Percentiles rank a stretch among this genome's conserved stretches.
phyloP scores from a whole-genome alignment of 2,888 invertebrate genomes.

The Litoditis marina region DNA sequence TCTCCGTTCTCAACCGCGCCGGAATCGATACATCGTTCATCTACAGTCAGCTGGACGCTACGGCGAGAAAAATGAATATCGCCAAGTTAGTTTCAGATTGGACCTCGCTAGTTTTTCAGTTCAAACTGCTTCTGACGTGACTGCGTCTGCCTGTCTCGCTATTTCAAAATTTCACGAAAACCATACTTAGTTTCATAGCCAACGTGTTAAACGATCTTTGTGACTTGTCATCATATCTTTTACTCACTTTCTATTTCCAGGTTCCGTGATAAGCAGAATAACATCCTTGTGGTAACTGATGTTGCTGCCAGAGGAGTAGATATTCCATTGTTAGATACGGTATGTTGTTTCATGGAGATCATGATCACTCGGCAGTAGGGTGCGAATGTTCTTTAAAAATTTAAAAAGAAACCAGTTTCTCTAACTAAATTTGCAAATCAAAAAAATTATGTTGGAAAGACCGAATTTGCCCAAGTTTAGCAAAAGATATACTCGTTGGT shows the following conservation, averaged over 20 bases:
- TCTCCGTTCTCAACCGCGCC: constrained; percentile 53
- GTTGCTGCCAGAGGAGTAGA: constrained; percentile 96
- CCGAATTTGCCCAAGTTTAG: too few relatives aligned
- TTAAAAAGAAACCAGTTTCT: too few relatives aligned
- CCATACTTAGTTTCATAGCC: background rate
- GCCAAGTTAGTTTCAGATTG: constrained; percentile 66
- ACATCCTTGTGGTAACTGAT: constrained; percentile 89
- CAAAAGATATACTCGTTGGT: too few relatives aligned
- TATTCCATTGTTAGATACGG: constrained; percentile 83
- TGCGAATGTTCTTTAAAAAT: too few relatives aligned
- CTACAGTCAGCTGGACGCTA: constrained; percentile 88
- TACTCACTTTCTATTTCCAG: too few relatives aligned
- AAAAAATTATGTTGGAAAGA: too few relatives aligned
- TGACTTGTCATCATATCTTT: background rate
- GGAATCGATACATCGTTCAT: constrained; percentile 66
- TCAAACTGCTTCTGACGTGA: too few relatives aligned
- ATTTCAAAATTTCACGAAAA: background rate
- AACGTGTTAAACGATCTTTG: background rate
- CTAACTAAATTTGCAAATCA: too few relatives aligned
- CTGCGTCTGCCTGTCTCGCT: too few relatives aligned
- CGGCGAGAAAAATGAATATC: constrained; percentile 89
- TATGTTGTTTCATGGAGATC: constrained; percentile 5
- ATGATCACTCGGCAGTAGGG: too few relatives aligned
- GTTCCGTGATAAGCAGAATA: constrained; percentile 76
- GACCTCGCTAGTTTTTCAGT: background rate